Base-by-base conservation (phyloP, 2,113 vertebrate genomes). In the Pitta sordida region DNA sequence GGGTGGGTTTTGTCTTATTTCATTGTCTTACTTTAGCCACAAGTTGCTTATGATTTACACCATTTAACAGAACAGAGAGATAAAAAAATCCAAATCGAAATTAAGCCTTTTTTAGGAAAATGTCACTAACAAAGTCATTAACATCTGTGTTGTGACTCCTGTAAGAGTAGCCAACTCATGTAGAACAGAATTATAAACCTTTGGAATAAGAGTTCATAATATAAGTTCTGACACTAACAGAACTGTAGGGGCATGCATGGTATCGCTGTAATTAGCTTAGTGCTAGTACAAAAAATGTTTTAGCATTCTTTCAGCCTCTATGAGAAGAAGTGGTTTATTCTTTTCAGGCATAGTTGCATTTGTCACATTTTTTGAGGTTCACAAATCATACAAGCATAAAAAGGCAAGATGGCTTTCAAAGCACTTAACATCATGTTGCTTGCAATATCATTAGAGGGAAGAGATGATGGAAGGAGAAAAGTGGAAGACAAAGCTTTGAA, bases 291-390 rank as follows among this genome's bases (percentile, higher is more conserved):
- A 82, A 93, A 85, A 51, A 56, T 7, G 4, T 84, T 88, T 90
- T 84, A 91, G 52, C 90, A 59, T 76, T 90, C 58, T 75, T 92
- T 48, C 78, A 63, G 65, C 56, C 34, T 91, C 36, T 93, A 32
- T 3, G 9, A 90, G 69, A 69, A 63, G 46, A 91, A 22, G 51
- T 65, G 39, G 20, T 83, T 92, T 93, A 44, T 84, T 93, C 95
- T 78, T 96, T 96, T 91, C 59, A 81, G 48, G 46, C 60, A 27
- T 86, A 78, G 94, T 92, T 93, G 65, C 37, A 79, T 95, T 89
- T 93, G 75, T 91, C 82, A 92, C 21, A 30, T 88, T 65, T 94
- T 95, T 94, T 91, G 56, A 74, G 85, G 69, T 48, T 86, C 9
- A 51, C 70, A 91, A 90, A 48, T 55, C 6, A 44, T 76, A 49